Percentiles rank a stretch among this genome's conserved stretches.
Conservation (phyloP, 2,113 vertebrate species). For the Forbesichthys papilliferus region DNA sequence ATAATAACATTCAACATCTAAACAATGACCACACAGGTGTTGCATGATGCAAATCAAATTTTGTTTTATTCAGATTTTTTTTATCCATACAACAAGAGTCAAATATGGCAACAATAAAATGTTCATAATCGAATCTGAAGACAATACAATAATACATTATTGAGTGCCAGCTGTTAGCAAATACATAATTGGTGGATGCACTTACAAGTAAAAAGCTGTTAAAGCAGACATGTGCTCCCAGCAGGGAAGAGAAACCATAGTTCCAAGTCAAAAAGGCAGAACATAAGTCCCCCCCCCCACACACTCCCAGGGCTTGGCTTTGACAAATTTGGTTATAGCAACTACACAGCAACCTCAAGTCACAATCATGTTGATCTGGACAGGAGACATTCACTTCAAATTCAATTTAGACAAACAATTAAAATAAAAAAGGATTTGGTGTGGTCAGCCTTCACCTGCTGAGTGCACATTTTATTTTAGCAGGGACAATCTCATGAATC, state of each 20-base stretch:
- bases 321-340: slow-evolving; percentile 77
- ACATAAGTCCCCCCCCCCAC: slow-evolving; percentile 6
- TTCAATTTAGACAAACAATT: slow-evolving; percentile 40
- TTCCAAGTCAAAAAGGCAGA: slow-evolving; percentile 44
- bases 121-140: slow-evolving; percentile 97
- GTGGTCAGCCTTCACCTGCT: slow-evolving; percentile 85
- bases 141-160: slow-evolving; percentile 89
- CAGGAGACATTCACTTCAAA: slow-evolving; percentile 70
- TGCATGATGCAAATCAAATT: slow-evolving; percentile 95
- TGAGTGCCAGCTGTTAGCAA: slow-evolving; percentile 94
- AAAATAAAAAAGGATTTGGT: slow-evolving; percentile 60
- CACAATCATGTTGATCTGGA: slow-evolving; percentile 57
- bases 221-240: slow-evolving; percentile 70
- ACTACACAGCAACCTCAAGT: slow-evolving; percentile 69
- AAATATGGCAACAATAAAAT: slow-evolving; percentile 99
- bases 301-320: slow-evolving; percentile 38
- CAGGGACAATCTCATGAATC: slow-evolving; percentile 77
- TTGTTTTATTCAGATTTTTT: slow-evolving; percentile 83
- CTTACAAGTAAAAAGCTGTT: slow-evolving; percentile 85
- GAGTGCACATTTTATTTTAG: slow-evolving; percentile 86
- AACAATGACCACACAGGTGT: slow-evolving; percentile 27
- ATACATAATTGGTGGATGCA: slow-evolving; percentile 80
- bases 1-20: background rate
- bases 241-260: slow-evolving; percentile 73
- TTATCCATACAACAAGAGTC: slow-evolving; percentile 94